These are phyloP conservation scores for Drosophila funebris DNA, from an alignment of 1,140 invertebrate genomes.

Conservation along the genomic window DNA sequence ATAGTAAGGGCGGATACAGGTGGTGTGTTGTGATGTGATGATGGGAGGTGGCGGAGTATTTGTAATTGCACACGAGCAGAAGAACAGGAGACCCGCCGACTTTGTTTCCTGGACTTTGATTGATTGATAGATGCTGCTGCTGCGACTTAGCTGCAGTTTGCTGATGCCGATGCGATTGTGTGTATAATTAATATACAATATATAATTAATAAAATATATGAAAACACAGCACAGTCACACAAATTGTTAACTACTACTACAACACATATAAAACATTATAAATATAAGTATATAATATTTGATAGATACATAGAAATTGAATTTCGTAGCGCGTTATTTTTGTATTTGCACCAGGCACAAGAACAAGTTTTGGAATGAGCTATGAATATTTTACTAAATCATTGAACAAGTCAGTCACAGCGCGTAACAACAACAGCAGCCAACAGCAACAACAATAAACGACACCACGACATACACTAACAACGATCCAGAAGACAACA, in stretches of 20 bases:
- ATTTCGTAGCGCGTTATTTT: constrained; percentile 40
- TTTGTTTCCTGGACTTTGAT: constrained; percentile 21
- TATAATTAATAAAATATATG: constrained; percentile 30
- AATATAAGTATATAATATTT: constrained; percentile 24
- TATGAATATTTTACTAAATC: constrained; percentile 64
- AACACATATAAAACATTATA: constrained; percentile 38
- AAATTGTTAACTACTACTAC: constrained; percentile 45
- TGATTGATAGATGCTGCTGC: constrained; percentile 22
- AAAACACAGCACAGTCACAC: constrained; percentile 21
- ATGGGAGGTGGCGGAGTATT: constrained; percentile 9
- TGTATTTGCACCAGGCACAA: constrained; percentile 58
- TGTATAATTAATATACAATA: constrained; percentile 52
- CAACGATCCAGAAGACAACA: constrained; percentile 38
- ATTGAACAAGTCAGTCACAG: constrained; percentile 58
- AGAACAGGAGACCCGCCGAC: too few species aligned
- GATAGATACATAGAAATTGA: constrained; percentile 47
- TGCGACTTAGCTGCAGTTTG: too few species aligned
- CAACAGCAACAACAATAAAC: constrained; percentile 66
- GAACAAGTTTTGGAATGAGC: constrained; percentile 61
- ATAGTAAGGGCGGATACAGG: constrained; percentile 3
- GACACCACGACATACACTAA: constrained; percentile 68
- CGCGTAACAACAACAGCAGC: constrained; percentile 59
- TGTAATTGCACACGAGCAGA: constrained; percentile 9
- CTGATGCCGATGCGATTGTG: too few species aligned
- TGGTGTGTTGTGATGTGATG: not conserved